Base-by-base conservation (phyloP, 2,888 invertebrate genomes). In the Ecdyonurus torrentis region DNA sequence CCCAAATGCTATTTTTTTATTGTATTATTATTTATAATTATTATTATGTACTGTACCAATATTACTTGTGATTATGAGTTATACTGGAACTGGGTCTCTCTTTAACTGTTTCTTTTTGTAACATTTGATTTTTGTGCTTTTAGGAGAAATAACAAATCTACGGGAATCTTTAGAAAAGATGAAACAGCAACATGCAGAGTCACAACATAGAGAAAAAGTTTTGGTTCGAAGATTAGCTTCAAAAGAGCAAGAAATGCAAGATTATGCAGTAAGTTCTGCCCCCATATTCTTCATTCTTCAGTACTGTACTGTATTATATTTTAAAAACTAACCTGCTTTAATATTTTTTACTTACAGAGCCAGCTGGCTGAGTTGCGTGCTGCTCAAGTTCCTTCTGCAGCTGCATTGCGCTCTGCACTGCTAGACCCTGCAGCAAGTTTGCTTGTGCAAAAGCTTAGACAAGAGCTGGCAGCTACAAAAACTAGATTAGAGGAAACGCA, bases 181-280 rank as follows among this genome's bases (percentile, higher is more conserved):
- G 72, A 86, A 86, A 71, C 84, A 86, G 70, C 91, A 92, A 74
- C 85, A 87, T 72, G 80, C 83, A 63, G 96, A 96, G 74, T 87
- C 91, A 67, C 88, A 90, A 72, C 86, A 93, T 70, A 83, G 93
- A 70, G 96, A 97, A 76, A 91, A 91, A 77, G 87, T 94, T 67
- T 83, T 97, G 69, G 89, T 95, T 69, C 86, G 95, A 72, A 82
- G 94, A 71, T 82, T 97, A 68, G 90, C 95, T 66, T 89, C 91
- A 67, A 97, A 97, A 78, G 97, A 97, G 74, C 95, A 96, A 76
- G 96, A 97, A 78, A 85, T 94, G 75, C 94, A 96, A 77, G 95
- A 96, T 78, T 92, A 89, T 80, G 86, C 90, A 79, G 95, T 95
- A 82, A 82, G 89, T 81, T 75, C 2, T 24, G 19, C 2, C 10